Evolutionary conservation across 2,113 vertebrate species (phyloP).

Genomic region (Ahaetulla prasina): DNA sequence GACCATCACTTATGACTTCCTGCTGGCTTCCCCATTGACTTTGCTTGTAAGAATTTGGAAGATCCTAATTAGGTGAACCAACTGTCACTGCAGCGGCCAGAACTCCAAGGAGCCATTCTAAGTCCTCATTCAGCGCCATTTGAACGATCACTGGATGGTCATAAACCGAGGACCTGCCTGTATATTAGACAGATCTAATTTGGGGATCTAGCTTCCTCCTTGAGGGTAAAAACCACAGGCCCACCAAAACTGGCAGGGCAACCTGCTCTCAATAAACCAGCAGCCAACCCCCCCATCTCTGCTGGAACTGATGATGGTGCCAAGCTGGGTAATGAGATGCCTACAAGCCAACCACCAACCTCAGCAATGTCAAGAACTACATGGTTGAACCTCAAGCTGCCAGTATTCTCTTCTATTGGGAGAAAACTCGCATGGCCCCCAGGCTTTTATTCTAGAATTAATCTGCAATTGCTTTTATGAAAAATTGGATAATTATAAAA

Average conservation of each 20-base stretch:
- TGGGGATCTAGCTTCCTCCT: background rate
- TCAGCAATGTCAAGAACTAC: background rate
- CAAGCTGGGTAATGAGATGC: background rate
- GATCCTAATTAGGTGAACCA: background rate
- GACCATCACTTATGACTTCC: background rate
- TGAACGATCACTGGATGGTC: background rate
- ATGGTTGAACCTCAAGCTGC: background rate
- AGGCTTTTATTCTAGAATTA: background rate
- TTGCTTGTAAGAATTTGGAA: background rate
- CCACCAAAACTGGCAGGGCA: background rate
- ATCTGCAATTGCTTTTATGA: background rate
- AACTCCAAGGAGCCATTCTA: background rate
- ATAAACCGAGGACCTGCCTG: background rate
- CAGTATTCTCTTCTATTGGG: background rate
- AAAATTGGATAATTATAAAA: background rate
- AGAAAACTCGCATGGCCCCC: background rate
- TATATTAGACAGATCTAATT: background rate
- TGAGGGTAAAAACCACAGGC: background rate
- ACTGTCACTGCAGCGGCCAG: background rate
- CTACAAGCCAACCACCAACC: background rate
- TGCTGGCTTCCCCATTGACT: background rate
- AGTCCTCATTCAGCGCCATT: background rate
- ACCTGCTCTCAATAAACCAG: background rate
- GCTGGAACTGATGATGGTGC: background rate
- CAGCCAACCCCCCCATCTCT: background rate